Conservation (phyloP, 2,113 vertebrate species). For the Bucco capensis region DNA sequence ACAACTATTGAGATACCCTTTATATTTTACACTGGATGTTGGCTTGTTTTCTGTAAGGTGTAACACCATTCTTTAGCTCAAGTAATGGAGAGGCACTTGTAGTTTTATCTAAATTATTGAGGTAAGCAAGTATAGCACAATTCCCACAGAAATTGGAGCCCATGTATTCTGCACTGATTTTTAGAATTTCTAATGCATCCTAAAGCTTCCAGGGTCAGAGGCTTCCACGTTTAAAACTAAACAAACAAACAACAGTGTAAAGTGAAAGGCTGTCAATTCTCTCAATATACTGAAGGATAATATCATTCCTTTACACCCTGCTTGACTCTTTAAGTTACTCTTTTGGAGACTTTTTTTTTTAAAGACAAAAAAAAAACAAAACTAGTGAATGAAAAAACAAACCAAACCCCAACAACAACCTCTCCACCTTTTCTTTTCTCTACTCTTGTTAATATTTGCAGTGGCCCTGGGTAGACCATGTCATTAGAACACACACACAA, state of each 20-base stretch:
- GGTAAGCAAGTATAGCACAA: rapidly evolving
- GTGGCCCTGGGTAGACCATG: not conserved
- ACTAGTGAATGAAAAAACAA: too few species aligned
- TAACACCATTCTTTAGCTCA: not conserved
- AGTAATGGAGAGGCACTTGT: not conserved
- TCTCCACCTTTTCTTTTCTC: not conserved
- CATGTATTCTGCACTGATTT: not conserved
- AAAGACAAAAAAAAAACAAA: not conserved
- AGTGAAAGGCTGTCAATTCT: not conserved
- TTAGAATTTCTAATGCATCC: not conserved
- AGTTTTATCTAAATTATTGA: not conserved
- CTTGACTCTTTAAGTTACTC: too few species aligned
- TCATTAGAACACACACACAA: too few species aligned
- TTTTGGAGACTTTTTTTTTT: too few species aligned
- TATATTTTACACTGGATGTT: rapidly evolving
- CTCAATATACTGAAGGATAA: not conserved
- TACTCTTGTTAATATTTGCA: not conserved
- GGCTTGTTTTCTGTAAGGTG: not conserved
- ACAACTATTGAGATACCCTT: not conserved
- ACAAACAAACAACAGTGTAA: not conserved
- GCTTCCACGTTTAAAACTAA: not conserved
- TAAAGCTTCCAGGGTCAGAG: not conserved
- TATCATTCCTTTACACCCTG: rapidly evolving
- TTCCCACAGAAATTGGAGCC: not conserved
- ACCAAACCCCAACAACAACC: too few species aligned